Conservation (phyloP, 2,113 vertebrate genomes). For the Neodontobutis hainanensis region DNA sequence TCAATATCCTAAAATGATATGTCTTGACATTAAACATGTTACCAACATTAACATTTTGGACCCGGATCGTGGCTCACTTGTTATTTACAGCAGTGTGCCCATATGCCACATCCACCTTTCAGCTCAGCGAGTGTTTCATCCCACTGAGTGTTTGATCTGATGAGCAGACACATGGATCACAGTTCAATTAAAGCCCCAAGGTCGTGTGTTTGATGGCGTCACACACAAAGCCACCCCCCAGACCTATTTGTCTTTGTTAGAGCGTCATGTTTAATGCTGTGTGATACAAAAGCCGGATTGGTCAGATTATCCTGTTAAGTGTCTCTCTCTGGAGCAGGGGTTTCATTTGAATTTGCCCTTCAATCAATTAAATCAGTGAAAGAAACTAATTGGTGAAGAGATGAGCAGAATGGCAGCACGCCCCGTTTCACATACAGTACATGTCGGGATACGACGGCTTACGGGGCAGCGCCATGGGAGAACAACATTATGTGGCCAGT, state of each 20-base stretch:
- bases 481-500: slow-evolving; percentile 48
- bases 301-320: slow-evolving; percentile 57
- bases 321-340: slow-evolving; percentile 51
- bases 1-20: too few species aligned
- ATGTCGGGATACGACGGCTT: slow-evolving; percentile 52
- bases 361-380: slow-evolving; percentile 78
- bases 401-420: slow-evolving; percentile 52
- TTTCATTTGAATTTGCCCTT: slow-evolving; percentile 73
- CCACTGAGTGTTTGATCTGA: slow-evolving; percentile 38
- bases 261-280: slow-evolving; percentile 52
- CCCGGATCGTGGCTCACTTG: slow-evolving; percentile 35
- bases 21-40: slow-evolving; percentile 16
- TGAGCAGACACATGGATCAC: slow-evolving; percentile 59
- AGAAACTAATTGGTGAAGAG: slow-evolving; percentile 62
- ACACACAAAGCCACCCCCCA: slow-evolving; percentile 43
- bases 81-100: slow-evolving; percentile 23
- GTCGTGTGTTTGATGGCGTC: slow-evolving; percentile 64
- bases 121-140: slow-evolving; percentile 37
- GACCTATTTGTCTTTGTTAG: slow-evolving; percentile 79
- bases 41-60: slow-evolving; percentile 34
- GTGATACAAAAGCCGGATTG: slow-evolving; percentile 60
- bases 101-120: slow-evolving; percentile 20
- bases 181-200: slow-evolving; percentile 73
- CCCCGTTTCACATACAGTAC: slow-evolving; percentile 64
- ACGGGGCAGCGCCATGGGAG: slow-evolving; percentile 31